Evolutionary conservation across 2,797 vertebrate species (phyloP).

Genomic region (Thunnus albacares): DNA sequence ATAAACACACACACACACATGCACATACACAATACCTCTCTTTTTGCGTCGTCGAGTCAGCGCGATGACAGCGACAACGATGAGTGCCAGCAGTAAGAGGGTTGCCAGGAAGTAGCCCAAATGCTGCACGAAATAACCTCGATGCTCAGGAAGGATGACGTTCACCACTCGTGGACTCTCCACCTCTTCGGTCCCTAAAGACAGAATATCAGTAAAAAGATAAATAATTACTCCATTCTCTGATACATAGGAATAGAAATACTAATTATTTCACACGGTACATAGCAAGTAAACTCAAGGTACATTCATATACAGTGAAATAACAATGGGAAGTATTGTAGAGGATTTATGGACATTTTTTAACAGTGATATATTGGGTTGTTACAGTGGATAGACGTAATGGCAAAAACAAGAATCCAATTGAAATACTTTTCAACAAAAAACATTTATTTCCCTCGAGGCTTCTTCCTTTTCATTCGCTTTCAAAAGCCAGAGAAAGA

Average conservation of each 20-base stretch:
- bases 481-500: slow-evolving; percentile 42
- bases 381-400: background rate
- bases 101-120: slow-evolving; percentile 94
- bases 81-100: slow-evolving; percentile 89
- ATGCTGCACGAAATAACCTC: slow-evolving; percentile 92
- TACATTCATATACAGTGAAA: background rate
- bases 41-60: slow-evolving; percentile 88
- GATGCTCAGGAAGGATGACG: slow-evolving; percentile 92
- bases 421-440: slow-evolving; percentile 28
- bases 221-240: background rate
- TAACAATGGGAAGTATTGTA: background rate
- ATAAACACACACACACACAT: background rate
- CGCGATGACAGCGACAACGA: slow-evolving; percentile 87
- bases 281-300: background rate
- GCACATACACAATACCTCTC: slow-evolving; percentile 83
- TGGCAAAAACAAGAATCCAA: slow-evolving; percentile 20
- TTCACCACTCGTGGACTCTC: slow-evolving; percentile 90
- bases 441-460: slow-evolving; percentile 13
- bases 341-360: slow-evolving; percentile 3
- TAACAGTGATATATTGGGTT: slow-evolving; percentile 10
- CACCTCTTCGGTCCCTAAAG: slow-evolving; percentile 84
- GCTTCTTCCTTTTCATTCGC: slow-evolving; percentile 56
- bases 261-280: background rate
- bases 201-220: slow-evolving; percentile 17
- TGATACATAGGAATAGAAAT: background rate